Evolutionary conservation across 2,113 vertebrate genomes (phyloP), one percentile per base, ranked within the genome.

Genomic region (Saimiri boliviensis): DNA sequence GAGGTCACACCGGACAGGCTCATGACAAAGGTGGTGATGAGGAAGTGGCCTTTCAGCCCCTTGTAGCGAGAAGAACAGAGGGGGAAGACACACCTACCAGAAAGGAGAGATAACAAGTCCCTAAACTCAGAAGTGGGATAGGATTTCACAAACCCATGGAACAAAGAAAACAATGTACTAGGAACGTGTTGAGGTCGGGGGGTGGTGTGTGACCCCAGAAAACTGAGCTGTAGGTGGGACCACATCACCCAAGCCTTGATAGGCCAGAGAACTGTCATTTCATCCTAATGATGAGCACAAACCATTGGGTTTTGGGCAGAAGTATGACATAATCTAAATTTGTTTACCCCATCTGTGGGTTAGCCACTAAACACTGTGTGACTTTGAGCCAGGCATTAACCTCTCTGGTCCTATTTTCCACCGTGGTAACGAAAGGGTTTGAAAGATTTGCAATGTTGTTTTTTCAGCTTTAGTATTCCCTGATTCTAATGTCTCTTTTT

Each of bases 331-430:
- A 19, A 37, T 81, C 37, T 77, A 71, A 84, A 45, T 19, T 40
- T 25, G 32, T 77, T 54, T 60, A 68, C 19, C n/a, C 19, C 40
- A 90, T 17, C 3, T 30, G 17, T 58, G 19, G 10, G 30, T 54
- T n/a, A 79, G 35, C 8, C 3, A 49, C 27, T 68, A 60, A 23
- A 27, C 77, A 45, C 77, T 89, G 13, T 83, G 74, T 96, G 90
- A 49, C 49, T 80, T n/a, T 77, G 71, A 87, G 35, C 6, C 23
- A 12, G 73, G 35, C 14, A 30, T 71, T 11, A 77, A 83, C 11
- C 30, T 88, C 58, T 97, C 81, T 82, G 81, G 66, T 32, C n/a
- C 76, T 66, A 0, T 94, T 91, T 80, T 86, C 79, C n/a, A 92
- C 17, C 13, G 8, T 88, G 70, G 76, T 19, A 74, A 19, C 35